Base-by-base conservation (phyloP, 30 jellyfish, hydroid and myxozoan species). In the Aurelia aurita complex sp. Pacific region DNA sequence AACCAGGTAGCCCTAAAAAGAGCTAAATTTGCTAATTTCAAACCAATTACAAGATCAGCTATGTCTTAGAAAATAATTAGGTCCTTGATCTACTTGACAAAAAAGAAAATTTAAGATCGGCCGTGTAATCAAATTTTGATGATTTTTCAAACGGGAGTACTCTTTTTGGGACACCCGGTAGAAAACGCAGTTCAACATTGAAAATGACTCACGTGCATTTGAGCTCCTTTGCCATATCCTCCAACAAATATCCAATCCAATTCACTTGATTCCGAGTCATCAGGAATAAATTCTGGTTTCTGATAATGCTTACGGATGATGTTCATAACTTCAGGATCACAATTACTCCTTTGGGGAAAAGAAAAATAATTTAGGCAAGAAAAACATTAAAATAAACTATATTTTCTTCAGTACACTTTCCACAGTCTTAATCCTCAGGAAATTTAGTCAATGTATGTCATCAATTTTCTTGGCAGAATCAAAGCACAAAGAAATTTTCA, bases 201-300 rank as follows among this genome's bases (percentile, higher is more conserved):
- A 38, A 46, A 67, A 16, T 17, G 7, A n/a, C 38, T 52, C 42
- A 94, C 99, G 81, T 94, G 99, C 96, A 94, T 89, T 14, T 79
- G 85, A 40, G 99, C 99, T 4, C 99, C 99, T 23, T 91, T 85
- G 50, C 99, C 99, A 83, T 86, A 63, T 17, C 99, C 99, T 16
- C 99, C 99, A 90, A 94, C 91, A 72, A 94, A 94, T 64, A 94
- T 89, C 99, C 99, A 94, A 77, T 94, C 97, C 53, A 94, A 67
- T 17, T 75, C 69, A 77, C 99, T 94, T 36, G 97, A 89, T 74
- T 94, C 99, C 23, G 99, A 89, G 72, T 85, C 99, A 54, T 79
- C 93, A 11, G 99, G 99, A 43, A 94, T 69, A 73, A 94, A 94
- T 10, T 77, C 73, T 14, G 99, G 99, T 52, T 85, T 90, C 38